Evolutionary conservation across 2,113 vertebrate genomes (phyloP).

Genomic region (Prionailurus bengalensis): DNA sequence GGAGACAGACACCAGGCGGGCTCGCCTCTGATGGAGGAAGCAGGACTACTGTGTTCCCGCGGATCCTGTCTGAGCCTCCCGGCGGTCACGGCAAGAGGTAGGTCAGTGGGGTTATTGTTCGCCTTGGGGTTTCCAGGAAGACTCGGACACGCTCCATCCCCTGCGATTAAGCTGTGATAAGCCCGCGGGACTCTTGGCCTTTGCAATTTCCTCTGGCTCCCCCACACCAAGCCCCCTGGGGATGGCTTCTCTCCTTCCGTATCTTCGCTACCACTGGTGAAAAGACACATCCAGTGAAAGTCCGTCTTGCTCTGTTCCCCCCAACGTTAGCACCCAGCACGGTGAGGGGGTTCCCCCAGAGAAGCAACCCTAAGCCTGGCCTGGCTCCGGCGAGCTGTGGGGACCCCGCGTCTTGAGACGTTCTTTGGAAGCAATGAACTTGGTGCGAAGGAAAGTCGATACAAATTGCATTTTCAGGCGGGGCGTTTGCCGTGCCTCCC

Average conservation of each 20-base stretch:
- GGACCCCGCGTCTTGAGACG: background rate
- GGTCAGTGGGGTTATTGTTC: background rate
- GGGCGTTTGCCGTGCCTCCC: background rate
- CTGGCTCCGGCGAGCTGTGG: rapidly evolving
- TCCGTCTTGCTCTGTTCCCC: background rate
- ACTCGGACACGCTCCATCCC: background rate
- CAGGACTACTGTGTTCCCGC: rapidly evolving
- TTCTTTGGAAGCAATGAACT: background rate
- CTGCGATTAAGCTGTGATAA: background rate
- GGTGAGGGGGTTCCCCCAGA: rapidly evolving
- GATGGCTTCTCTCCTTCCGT: background rate
- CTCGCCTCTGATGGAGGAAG: background rate
- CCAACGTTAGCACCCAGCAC: too few species aligned
- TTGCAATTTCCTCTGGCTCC: background rate
- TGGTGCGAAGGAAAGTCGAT: background rate
- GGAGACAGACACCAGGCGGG: background rate
- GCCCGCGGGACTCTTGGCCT: background rate
- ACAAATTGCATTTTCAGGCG: background rate
- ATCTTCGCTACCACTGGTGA: background rate
- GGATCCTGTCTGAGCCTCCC: background rate
- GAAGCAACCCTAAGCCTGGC: too few species aligned
- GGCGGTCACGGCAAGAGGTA: background rate
- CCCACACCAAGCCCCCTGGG: rapidly evolving
- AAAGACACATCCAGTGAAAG: background rate
- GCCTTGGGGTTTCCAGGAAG: background rate